These are phyloP conservation scores for Gymnothorax javanicus DNA, from an alignment of 2,797 vertebrate genomes.

Conservation along the genomic window DNA sequence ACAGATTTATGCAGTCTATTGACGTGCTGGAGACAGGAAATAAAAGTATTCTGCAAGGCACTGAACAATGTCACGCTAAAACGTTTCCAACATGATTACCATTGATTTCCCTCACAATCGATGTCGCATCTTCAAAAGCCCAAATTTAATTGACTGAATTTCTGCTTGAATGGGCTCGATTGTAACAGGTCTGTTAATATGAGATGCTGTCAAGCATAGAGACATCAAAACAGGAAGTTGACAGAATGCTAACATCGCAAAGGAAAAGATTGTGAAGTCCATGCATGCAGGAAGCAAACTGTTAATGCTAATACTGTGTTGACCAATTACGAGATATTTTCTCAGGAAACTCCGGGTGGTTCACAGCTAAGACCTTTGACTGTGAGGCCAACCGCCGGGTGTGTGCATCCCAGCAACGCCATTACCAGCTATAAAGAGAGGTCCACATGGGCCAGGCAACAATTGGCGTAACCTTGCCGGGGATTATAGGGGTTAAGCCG, in stretches of 20 bases:
- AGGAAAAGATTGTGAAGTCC: background rate
- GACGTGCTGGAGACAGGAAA: constrained; percentile 4
- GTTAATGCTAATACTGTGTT: too few relatives aligned
- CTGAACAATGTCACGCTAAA: constrained; percentile 35
- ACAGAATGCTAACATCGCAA: constrained; percentile 49
- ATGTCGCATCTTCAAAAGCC: constrained; percentile 59
- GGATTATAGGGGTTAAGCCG: too few relatives aligned
- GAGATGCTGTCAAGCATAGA: constrained; percentile 58
- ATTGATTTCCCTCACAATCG: constrained; percentile 64
- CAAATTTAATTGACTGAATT: constrained; percentile 50
- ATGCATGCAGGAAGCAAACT: too few relatives aligned
- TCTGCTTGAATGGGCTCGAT: constrained; percentile 49
- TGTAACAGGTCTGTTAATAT: constrained; percentile 62
- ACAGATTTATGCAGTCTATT: background rate
- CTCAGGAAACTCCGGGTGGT: too few relatives aligned
- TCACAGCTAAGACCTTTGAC: too few relatives aligned
- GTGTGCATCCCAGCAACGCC: too few relatives aligned
- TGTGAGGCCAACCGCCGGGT: too few relatives aligned
- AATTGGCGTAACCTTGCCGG: too few relatives aligned
- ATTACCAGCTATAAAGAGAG: too few relatives aligned
- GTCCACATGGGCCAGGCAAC: too few relatives aligned
- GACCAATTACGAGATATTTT: too few relatives aligned
- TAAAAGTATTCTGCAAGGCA: background rate
- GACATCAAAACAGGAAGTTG: constrained; percentile 62
- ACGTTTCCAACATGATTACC: constrained; percentile 63